These are phyloP conservation scores for Zeus faber DNA, from an alignment of 2,113 vertebrate species.

Conservation along the genomic window DNA sequence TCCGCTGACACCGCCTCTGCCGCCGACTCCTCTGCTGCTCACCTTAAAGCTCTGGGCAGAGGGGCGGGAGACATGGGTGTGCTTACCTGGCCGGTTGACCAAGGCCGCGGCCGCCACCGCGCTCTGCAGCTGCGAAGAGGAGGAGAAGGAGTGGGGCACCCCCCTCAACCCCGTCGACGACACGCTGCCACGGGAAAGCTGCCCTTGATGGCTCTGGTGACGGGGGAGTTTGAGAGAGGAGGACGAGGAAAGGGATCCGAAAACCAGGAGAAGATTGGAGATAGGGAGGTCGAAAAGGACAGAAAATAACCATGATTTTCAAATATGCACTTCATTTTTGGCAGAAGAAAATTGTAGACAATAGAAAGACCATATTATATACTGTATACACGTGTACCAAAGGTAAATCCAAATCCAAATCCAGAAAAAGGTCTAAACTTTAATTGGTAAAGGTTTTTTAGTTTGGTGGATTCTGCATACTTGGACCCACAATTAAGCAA, in stretches of 20 bases:
- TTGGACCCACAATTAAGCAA: too few species aligned
- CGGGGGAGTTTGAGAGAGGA: background rate
- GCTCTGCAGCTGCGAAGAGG: slow-evolving; percentile 91
- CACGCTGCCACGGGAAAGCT: slow-evolving; percentile 80
- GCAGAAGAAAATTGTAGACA: too few species aligned
- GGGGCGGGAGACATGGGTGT: slow-evolving; percentile 69
- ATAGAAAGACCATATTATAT: too few species aligned
- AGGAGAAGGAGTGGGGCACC: slow-evolving; percentile 87
- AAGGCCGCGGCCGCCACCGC: slow-evolving; percentile 81
- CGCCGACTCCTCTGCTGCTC: slow-evolving; percentile 70
- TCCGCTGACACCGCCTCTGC: slow-evolving; percentile 66
- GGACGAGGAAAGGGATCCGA: background rate
- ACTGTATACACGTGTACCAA: too few species aligned
- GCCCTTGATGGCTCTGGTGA: slow-evolving; percentile 76
- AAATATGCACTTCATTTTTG: too few species aligned
- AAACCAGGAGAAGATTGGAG: background rate
- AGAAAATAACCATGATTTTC: too few species aligned
- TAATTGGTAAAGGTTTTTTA: too few species aligned
- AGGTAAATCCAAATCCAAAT: too few species aligned
- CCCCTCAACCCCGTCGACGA: slow-evolving; percentile 74
- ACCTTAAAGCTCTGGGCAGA: slow-evolving; percentile 80
- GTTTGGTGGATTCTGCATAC: too few species aligned
- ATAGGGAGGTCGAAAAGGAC: slow-evolving; percentile 5
- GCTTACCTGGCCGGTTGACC: slow-evolving; percentile 87
- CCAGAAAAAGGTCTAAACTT: too few species aligned